Evolutionary conservation across 2,797 vertebrate species (phyloP), one percentile per base, ranked within the genome.

Genomic region (Gymnoscopelus braueri): DNA sequence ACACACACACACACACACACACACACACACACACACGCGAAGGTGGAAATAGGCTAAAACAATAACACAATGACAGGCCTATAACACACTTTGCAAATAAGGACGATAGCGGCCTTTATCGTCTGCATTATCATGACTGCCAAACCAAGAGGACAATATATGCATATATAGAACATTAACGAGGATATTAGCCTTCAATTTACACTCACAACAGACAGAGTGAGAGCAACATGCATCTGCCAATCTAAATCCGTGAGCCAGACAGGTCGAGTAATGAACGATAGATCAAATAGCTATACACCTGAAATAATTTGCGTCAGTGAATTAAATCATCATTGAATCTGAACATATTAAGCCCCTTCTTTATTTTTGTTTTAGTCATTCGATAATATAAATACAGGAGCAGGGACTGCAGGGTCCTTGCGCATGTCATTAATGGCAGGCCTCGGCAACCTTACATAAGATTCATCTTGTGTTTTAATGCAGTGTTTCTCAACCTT

Each of bases 381-480:
- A 84, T 85, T 89, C 77, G 77, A 83, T 89, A 87, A 87, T 85
- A 83, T 85, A 83, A 79, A 84, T 75, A 75, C 74, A 84, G 80
- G 74, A 79, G 86, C 19, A 48, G 47, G 47, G 5, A 4, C 47
- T 5, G 14, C 69, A 63, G 61, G 60, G 78, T 80, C 81, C 85
- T 68, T 32, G 69, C 73, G 82, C 84, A 19, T 84, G 85, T 90
- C 79, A 87, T 90, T 85, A 19, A 88, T 83, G 65, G 67, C 69
- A 75, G 60, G 85, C 86, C 84, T 72, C 68, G 72, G 86, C 81
- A 79, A 87, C 87, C 90, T 88, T 89, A 90, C 88, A 92, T 88
- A 88, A 88, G 89, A 86, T 90, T 89, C 89, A 89, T 95, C 96
- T 96, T 94, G 94, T 94, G 92, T 95, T 94, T 94, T 94, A 94